Base-by-base conservation (phyloP, 2,888 invertebrate genomes). In the Drosophila putrida region DNA sequence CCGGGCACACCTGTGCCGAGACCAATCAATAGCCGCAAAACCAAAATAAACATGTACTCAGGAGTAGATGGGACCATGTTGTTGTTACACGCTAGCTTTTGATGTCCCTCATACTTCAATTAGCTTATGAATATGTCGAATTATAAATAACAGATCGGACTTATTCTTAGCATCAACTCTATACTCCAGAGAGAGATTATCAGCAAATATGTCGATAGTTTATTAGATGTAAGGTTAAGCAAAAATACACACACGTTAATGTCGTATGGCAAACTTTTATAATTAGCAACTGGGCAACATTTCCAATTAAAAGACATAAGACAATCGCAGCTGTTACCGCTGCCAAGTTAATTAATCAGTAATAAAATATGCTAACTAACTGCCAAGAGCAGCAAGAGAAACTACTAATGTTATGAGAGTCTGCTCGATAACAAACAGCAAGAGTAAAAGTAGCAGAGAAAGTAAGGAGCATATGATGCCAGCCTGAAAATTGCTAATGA, bases 311-410 rank as follows among this genome's bases (percentile, higher is more conserved):
- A 60, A 50, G 38, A 57, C 67, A 80, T n/a, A 31, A 47, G 59
- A 67, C 63, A 64, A 62, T 51, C 57, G 69, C 62, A 60, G 62
- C 55, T 55, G 62, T 15, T 38, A 38, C 46, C 27, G 60, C 70
- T 43, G 55, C 54, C 65, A 46, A 81, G 75, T 81, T 80, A 84
- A 85, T 83, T 83, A 80, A 85, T 84, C 81, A 86, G 79, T 79
- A 78, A 83, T 84, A 81, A 83, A 84, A 79, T 78, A 80, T 73
- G 67, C 83, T 53, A 86, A 76, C 75, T 55, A 69, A 76, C 71
- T 78, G 78, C 64, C 69, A 74, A 47, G 39, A 69, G 71, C 35
- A 58, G 27, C 39, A 36, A n/a, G n/a, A n/a, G 41, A 25, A 66
- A 66, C 69, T 74, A 69, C 58, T 49, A 47, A 49, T 61, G 33